Base-by-base conservation (phyloP, 2,888 invertebrate species). In the Podabrus alpinus region DNA sequence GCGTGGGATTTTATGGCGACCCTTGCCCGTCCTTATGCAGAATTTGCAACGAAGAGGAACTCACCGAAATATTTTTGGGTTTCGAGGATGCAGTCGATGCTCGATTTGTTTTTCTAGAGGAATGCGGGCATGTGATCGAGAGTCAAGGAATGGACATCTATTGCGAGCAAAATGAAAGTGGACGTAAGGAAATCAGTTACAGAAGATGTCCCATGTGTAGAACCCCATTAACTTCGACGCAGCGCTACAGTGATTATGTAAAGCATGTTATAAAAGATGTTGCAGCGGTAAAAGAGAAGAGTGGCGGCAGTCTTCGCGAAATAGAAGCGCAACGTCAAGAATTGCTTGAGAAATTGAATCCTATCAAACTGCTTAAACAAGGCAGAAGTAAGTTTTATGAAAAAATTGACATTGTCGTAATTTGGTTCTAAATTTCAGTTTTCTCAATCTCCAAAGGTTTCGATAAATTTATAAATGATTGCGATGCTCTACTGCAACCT, bases 1-100 rank as follows among this genome's bases (percentile, higher is more conserved):
- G 94, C 86, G 88, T 92, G 82, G 93, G 94, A 11, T 89, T 92
- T 69, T 94, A 94, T 86, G 93, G 92, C n/a, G 94, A 94, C 84
- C 88, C 88, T 10, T 94, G 93, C 84, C 92, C 92, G 15, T 85
- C 85, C 45, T 81, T 90, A 69, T 94, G 94, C 86, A 85, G 88
- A 21, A 67, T 83, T 15, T 94, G 94, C 86, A 80, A 89, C 72
- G 87, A 88, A 15, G 89, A 89, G 9, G 80, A 86, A 76, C 88
- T 90, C 82, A 88, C 80, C 9, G 81, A 83, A 13, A 81, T 88
- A 10, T 85, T 90, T 24, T 87, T 89, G 79, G 88, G 89, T 9
- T 62, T 16, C 9, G 62, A 62, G 83, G 89, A 89, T 85, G 90
- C 90, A 9, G 88, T 88, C 3, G 88, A 89, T 79, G 90, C 90